phyloP scores from a whole-genome alignment of 2,113 vertebrate species.

The Bubo scandiacus region DNA sequence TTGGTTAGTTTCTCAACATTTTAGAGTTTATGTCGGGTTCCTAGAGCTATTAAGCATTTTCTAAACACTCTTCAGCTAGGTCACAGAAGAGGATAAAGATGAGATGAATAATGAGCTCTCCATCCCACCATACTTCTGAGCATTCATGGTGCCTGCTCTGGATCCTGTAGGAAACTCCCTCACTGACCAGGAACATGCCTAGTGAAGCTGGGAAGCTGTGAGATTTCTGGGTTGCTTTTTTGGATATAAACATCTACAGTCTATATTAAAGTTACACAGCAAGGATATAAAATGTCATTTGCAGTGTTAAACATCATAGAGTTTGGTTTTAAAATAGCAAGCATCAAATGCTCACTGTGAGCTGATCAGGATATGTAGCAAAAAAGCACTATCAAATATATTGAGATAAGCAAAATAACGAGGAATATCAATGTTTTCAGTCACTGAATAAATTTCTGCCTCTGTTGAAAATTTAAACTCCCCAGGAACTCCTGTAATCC shows the following conservation, averaged over 20 bases:
- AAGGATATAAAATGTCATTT: neutral
- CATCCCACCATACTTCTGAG: neutral
- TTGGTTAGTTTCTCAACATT: neutral
- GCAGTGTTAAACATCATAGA: neutral
- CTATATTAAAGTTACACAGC: neutral
- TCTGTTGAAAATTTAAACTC: neutral
- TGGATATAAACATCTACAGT: neutral
- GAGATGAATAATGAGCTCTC: neutral
- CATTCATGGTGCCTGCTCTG: accelerated
- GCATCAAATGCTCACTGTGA: neutral
- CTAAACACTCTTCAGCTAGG: neutral
- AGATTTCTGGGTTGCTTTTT: neutral
- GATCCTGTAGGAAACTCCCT: neutral
- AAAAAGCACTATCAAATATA: neutral
- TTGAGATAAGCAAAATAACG: neutral
- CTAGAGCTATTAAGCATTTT: neutral
- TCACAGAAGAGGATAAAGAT: neutral
- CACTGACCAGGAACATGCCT: neutral
- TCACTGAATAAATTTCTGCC: neutral
- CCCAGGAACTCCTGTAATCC: neutral
- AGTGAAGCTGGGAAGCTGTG: neutral
- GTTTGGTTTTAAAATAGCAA: neutral
- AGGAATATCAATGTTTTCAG: neutral
- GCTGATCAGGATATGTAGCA: neutral
- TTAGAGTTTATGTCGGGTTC: neutral